Evolutionary conservation across 2,113 vertebrate species (phyloP).

Genomic region (Junco hyemalis): DNA sequence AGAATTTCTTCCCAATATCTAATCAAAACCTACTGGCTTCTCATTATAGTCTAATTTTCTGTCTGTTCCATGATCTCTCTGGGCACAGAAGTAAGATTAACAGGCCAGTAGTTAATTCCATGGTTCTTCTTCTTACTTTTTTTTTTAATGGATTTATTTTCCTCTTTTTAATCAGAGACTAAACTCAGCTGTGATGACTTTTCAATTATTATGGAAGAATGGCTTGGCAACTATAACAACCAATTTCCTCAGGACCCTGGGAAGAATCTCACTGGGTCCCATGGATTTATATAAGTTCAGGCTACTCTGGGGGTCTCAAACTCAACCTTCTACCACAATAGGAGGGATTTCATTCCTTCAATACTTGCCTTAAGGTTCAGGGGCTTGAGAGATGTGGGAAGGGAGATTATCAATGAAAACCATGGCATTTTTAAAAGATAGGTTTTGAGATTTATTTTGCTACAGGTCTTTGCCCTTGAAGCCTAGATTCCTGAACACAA

Average conservation of each 20-base stretch:
- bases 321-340: not conserved
- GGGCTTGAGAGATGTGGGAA: not conserved
- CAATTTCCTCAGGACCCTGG: not conserved
- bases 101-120: not conserved
- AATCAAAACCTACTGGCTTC: not conserved
- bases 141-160: not conserved
- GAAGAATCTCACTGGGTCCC: not conserved
- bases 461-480: not conserved
- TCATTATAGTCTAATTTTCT: not conserved
- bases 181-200: not conserved
- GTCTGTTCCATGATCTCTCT: not conserved
- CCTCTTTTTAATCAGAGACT: not conserved
- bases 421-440: not conserved
- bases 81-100: not conserved
- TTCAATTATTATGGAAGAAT: not conserved
- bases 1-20: not conserved
- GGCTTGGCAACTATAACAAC: not conserved
- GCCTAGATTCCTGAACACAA: not conserved
- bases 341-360: not conserved
- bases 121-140: not conserved
- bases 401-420: not conserved
- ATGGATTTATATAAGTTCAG: not conserved
- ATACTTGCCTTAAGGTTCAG: not conserved
- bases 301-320: not conserved
- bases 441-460: not conserved